Evolutionary conservation across 2,797 vertebrate species (phyloP), one percentile per base, ranked within the genome.

Genomic region (Squalus acanthias): DNA sequence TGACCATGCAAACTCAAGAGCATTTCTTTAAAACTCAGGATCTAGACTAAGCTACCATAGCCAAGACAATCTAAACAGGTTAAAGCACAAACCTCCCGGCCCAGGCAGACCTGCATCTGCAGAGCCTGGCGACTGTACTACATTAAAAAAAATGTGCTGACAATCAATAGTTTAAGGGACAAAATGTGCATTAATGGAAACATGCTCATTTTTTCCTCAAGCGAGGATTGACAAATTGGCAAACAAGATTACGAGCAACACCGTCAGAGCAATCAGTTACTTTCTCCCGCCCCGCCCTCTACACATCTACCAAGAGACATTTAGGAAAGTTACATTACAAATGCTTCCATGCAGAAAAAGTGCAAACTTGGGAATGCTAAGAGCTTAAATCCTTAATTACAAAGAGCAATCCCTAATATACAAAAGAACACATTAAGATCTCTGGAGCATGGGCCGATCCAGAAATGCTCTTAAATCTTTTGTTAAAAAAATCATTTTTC

Each of bases 361-460:
- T 92, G 89, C 89, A 92, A 92, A 46, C 9, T 93, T 46, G n/a
- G 63, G 50, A 93, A 93, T 5, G n/a, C 65, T 20, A 67, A 24
- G n/a, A 46, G 63, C 46, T 46, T 69, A 69, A 69, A 69, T 93
- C 60, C 60, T 67, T 93, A 93, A 93, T 93, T 93, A 93, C 39
- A 69, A 93, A 93, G 39, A 93, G 9, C 91, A 93, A 69, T 69
- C 65, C 91, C 63, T 22, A 93, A 93, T 69, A 93, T 93, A 93
- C 91, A 93, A 93, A 93, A 93, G n/a, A 93, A 92, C 63, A 1
- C 22, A 20, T 65, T 15, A 39, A n/a, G 57, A 29, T 65, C 89
- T n/a, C 26, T 91, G 4, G 17, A 92, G 65, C 88, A 63, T 0
- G 2, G 65, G 63, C 63, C n/a, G 91, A 67, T 3, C 63, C n/a